Evolutionary conservation across 1,140 invertebrate genomes (phyloP), one percentile per base, ranked within the genome.

Genomic region (Adoxophyes honmai): DNA sequence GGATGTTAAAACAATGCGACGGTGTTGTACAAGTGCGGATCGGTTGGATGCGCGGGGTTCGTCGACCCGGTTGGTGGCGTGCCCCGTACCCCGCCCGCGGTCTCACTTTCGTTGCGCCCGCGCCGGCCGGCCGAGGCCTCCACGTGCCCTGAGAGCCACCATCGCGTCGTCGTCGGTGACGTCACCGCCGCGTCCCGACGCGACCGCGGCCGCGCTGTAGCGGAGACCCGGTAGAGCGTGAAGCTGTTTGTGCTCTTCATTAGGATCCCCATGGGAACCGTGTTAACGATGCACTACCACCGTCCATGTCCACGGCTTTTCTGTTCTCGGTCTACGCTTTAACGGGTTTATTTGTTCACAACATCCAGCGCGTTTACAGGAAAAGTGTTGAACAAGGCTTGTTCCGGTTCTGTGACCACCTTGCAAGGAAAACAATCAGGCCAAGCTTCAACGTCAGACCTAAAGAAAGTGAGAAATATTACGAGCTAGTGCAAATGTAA

Each of bases 61-160:
- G 62, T 76, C 64, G 80, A 83, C 77, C 80, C 64, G 60, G 53
- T 58, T 68, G 52, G 62, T 59, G 64, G 61, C 71, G 68, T 67
- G 61, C 69, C 68, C 55, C 64, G 37, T 58, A 62, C 51, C 62
- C 59, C 59, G 39, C 60, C 59, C 73, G 68, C 73, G 68, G 82
- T 81, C 82, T 86, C 82, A 86, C 85, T 88, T 86, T 86, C 85
- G 78, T 82, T 88, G 82, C 81, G 85, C 75, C 78, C 68, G 82
- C 79, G 81, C 73, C 71, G 74, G 60, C 66, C 66, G 68, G 75
- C 73, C 81, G 34, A 39, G 53, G 18, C 42, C 42, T 48, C 42
- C 81, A 86, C 81, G 83, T 84, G 83, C 78, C 79, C 63, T 6
- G 62, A 57, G 69, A 72, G 70, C 73, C 67, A 65, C 62, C 70